Percentiles rank a stretch among this genome's conserved stretches.
Conservation (phyloP, 2,113 vertebrate species). For the Nannospalax galili region DNA sequence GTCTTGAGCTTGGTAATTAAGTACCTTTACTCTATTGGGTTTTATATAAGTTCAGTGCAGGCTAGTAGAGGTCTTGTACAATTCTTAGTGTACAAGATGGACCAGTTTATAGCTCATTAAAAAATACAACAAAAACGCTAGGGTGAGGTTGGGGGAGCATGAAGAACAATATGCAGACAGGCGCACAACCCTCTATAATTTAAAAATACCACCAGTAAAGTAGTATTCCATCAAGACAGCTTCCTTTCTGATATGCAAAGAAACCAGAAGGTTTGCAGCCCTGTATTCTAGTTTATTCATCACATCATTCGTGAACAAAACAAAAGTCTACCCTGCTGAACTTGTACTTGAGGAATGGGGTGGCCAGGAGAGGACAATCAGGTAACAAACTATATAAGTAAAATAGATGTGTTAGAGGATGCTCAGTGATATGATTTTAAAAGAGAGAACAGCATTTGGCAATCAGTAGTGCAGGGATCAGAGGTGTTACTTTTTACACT, state of each 20-base stretch:
- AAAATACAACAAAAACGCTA: not conserved
- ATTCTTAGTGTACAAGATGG: constrained; percentile 51
- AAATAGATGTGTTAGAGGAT: not conserved
- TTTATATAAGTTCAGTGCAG: constrained; percentile 24
- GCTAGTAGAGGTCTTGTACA: constrained; percentile 25
- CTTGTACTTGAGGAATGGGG: not conserved
- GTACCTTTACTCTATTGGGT: constrained; percentile 50
- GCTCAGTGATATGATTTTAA: not conserved
- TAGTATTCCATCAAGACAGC: not conserved
- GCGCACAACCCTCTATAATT: not conserved
- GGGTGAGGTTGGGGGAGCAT: not conserved
- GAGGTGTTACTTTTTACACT: not conserved
- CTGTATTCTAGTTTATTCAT: constrained; percentile 3
- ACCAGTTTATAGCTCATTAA: not conserved
- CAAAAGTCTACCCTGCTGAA: not conserved
- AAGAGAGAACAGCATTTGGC: not conserved
- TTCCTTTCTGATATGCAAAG: not conserved
- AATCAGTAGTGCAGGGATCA: not conserved
- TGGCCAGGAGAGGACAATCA: not conserved
- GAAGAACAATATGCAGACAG: not conserved
- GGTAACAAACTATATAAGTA: not conserved
- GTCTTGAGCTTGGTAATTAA: constrained; percentile 40
- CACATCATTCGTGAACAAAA: not conserved
- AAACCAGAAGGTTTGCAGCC: not conserved
- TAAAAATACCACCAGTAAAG: not conserved